Conservation (phyloP, 2,113 vertebrate species). For the Neodon shergylaensis region DNA sequence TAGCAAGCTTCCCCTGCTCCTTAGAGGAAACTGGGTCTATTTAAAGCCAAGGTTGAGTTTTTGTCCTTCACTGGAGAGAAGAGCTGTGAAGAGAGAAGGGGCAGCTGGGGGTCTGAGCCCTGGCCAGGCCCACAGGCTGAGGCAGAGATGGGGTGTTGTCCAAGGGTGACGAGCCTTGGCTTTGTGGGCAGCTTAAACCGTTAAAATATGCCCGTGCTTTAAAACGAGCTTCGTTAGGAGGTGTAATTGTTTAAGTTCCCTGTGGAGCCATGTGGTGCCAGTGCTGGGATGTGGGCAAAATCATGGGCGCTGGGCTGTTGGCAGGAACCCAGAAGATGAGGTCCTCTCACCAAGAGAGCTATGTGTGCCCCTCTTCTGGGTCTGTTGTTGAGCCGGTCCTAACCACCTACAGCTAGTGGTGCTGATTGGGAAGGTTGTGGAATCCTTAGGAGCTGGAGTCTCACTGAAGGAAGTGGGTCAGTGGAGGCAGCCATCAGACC, state of each 20-base stretch:
- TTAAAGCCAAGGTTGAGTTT: not conserved
- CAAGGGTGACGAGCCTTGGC: not conserved
- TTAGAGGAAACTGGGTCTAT: not conserved
- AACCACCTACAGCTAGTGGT: not conserved
- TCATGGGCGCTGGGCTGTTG: too few relatives aligned
- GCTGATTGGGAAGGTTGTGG: not conserved
- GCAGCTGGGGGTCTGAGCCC: not conserved
- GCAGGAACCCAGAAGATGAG: not conserved
- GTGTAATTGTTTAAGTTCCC: not conserved
- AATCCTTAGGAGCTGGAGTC: not conserved
- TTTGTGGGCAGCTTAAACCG: not conserved
- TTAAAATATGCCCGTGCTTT: not conserved
- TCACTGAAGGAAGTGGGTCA: not conserved
- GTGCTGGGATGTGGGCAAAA: not conserved
- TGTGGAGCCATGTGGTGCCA: not conserved
- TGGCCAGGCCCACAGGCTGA: not conserved
- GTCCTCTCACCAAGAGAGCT: not conserved
- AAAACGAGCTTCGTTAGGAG: not conserved
- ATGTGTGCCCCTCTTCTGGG: too few relatives aligned
- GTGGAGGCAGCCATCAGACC: not conserved
- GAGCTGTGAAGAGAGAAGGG: not conserved
- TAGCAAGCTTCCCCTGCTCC: not conserved
- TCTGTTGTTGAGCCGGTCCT: not conserved
- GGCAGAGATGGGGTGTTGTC: not conserved
- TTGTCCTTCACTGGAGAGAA: not conserved